Percentiles rank a stretch among this genome's conserved stretches.
phyloP scores from a whole-genome alignment of 2,113 vertebrate species.

The Lamprotornis superbus region DNA sequence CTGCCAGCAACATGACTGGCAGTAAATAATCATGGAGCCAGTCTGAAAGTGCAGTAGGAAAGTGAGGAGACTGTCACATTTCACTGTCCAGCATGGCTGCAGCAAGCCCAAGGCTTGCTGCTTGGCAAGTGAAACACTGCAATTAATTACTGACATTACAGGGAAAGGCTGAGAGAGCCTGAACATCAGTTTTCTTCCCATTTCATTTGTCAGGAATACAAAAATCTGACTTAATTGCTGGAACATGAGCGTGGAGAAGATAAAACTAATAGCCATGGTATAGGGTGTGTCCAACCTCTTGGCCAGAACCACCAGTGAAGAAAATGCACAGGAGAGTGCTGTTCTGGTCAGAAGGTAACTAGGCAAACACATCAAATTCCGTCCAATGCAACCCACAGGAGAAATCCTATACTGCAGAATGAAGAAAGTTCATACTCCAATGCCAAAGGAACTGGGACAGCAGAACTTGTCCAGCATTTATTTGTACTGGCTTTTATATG shows the following conservation, averaged over 20 bases:
- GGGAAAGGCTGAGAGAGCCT: not conserved
- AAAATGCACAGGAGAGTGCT: not conserved
- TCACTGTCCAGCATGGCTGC: rapidly evolving
- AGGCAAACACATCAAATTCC: not conserved
- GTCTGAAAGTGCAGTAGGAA: not conserved
- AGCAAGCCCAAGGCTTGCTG: not conserved
- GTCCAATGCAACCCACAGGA: not conserved
- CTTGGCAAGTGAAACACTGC: not conserved
- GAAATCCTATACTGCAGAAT: not conserved
- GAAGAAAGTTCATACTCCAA: not conserved
- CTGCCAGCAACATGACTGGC: not conserved
- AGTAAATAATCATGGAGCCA: not conserved
- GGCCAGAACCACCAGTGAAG: not conserved
- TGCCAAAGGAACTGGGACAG: not conserved
- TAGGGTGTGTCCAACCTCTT: not conserved
- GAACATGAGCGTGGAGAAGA: rapidly evolving
- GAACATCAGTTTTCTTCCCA: not conserved
- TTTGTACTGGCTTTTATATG: not conserved
- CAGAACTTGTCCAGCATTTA: not conserved
- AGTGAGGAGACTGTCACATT: not conserved
- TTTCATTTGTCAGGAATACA: not conserved
- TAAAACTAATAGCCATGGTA: not conserved
- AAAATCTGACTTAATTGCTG: not conserved
- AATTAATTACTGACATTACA: not conserved
- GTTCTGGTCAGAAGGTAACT: not conserved